A percentile compares a stretch with the other conserved stretches of the same genome.
These are phyloP conservation scores for Clarias macrocephalus DNA, from an alignment of 2,113 vertebrate genomes.

Conservation along the genomic window DNA sequence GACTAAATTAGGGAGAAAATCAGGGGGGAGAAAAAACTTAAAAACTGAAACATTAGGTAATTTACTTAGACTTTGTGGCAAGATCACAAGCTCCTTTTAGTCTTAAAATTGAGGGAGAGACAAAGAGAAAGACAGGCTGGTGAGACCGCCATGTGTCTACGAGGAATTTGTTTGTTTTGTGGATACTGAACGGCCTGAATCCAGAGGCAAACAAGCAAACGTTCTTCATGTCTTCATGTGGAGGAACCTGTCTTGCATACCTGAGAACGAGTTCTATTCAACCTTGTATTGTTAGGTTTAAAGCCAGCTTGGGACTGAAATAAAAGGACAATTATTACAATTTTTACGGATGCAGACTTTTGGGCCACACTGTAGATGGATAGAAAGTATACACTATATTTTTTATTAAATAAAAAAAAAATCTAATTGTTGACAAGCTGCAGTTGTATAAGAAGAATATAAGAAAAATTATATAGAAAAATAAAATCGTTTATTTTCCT, in stretches of 20 bases:
- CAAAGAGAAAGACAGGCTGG: neutral
- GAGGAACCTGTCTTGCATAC: too few species aligned
- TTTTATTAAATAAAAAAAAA: neutral
- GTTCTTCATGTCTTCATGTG: too few species aligned
- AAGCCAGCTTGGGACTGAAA: too few species aligned
- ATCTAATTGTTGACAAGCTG: neutral
- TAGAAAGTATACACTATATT: neutral
- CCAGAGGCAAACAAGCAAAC: too few species aligned
- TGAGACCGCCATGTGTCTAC: neutral
- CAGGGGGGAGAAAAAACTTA: too few species aligned
- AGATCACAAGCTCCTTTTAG: neutral
- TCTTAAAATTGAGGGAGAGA: neutral
- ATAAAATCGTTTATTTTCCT: neutral
- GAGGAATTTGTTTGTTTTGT: neutral
- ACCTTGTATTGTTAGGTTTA: too few species aligned
- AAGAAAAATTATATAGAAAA: too few species aligned
- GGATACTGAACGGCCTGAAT: too few species aligned
- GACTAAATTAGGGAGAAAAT: too few species aligned
- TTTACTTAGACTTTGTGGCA: neutral
- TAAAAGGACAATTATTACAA: too few species aligned
- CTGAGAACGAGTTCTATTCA: too few species aligned
- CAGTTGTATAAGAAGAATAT: neutral
- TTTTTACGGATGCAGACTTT: too few species aligned
- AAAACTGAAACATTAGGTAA: neutral
- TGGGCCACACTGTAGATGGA: neutral